Evolutionary conservation across 2,113 vertebrate genomes (phyloP).

Genomic region (Nycticebus coucang): DNA sequence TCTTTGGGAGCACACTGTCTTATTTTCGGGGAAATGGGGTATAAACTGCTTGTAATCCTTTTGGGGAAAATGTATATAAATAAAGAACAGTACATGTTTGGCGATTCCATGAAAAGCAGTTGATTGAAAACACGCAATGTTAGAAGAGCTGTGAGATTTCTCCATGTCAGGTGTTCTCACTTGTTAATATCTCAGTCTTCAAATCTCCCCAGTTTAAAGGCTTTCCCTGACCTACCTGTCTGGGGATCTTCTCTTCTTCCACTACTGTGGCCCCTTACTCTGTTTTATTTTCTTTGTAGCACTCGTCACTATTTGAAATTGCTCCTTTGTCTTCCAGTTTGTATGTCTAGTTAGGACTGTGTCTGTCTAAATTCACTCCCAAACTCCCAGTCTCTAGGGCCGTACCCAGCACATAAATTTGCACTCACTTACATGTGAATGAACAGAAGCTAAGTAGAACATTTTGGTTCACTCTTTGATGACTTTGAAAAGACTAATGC

Average conservation of each 20-base stretch:
- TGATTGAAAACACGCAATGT: background rate
- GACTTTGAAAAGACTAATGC: background rate
- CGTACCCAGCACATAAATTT: background rate
- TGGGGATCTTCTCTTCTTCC: background rate
- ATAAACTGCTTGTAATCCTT: background rate
- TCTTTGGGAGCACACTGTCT: no score
- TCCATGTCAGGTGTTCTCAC: background rate
- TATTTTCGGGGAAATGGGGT: no score
- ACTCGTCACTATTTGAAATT: background rate
- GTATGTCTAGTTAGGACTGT: background rate
- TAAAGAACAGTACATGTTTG: background rate
- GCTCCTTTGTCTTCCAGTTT: background rate
- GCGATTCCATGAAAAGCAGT: background rate
- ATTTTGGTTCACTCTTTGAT: slow-evolving; percentile 19
- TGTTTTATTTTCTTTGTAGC: background rate
- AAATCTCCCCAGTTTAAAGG: background rate
- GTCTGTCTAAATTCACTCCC: background rate
- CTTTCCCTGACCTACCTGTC: background rate
- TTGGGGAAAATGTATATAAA: background rate
- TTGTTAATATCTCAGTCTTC: background rate
- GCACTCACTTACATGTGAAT: background rate
- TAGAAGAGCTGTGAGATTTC: background rate
- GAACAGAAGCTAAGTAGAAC: background rate
- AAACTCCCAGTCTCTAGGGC: background rate
- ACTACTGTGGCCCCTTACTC: background rate